Percentiles rank a stretch among this genome's conserved stretches.
These are phyloP conservation scores for Agrenia bidenticulata DNA, from an alignment of 2,888 invertebrate species.

Conservation along the genomic window DNA sequence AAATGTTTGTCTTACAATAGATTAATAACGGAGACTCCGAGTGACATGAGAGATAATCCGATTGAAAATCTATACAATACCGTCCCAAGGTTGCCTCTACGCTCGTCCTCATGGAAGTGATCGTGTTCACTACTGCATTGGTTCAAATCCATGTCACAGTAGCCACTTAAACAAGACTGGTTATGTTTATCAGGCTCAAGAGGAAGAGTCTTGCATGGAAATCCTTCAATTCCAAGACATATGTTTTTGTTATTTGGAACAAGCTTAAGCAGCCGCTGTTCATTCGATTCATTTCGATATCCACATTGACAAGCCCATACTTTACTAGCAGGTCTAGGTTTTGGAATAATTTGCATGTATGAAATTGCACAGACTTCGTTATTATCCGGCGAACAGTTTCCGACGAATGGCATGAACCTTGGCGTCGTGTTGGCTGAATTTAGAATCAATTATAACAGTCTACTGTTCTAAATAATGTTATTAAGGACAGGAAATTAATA, in stretches of 20 bases:
- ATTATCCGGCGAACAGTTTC: not conserved
- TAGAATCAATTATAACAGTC: too few relatives aligned
- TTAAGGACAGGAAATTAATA: too few relatives aligned
- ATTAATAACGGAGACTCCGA: too few relatives aligned
- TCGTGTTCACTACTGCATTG: not conserved
- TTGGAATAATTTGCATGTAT: too few relatives aligned
- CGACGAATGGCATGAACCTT: not conserved
- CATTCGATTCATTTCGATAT: not conserved
- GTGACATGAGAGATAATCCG: too few relatives aligned
- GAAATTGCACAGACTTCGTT: not conserved
- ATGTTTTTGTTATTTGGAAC: not conserved
- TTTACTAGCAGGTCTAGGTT: not conserved
- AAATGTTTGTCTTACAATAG: too few relatives aligned
- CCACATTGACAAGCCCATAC: not conserved
- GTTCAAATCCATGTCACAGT: conserved; percentile 15
- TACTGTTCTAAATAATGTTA: too few relatives aligned
- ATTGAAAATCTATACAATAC: too few relatives aligned
- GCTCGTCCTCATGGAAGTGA: too few relatives aligned
- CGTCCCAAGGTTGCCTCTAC: too few relatives aligned
- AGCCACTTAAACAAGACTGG: conserved; percentile 19
- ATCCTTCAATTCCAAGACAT: conserved; percentile 19
- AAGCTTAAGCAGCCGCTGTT: not conserved
- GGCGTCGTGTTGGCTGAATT: too few relatives aligned
- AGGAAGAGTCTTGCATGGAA: conserved; percentile 19
- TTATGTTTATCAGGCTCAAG: conserved; percentile 13